Evolutionary conservation across 2,113 vertebrate species (phyloP).

Genomic region (human (Homo sapiens)): DNA sequence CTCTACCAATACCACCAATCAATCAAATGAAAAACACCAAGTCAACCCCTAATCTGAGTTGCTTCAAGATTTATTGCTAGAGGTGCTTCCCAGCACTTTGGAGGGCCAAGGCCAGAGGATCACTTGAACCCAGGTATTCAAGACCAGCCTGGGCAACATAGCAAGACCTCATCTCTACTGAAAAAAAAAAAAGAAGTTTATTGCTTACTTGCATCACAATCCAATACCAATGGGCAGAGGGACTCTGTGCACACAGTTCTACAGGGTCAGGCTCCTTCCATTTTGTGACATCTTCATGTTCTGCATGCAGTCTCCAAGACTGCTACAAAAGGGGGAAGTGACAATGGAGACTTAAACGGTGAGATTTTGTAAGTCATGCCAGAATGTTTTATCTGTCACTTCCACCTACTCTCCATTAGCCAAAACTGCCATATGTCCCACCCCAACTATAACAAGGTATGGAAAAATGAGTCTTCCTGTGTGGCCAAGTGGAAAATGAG

Average conservation of each 20-base stretch:
- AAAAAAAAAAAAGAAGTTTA: no score
- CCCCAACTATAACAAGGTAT: background rate
- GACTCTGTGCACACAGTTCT: background rate
- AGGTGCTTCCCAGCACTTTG: no score
- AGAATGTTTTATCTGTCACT: background rate
- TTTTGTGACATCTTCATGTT: background rate
- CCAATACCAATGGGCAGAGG: background rate
- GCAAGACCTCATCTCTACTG: no score
- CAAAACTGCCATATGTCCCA: background rate
- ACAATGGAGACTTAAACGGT: background rate
- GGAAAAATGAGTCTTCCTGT: background rate
- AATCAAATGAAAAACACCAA: background rate
- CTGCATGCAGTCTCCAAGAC: background rate
- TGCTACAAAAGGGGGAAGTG: background rate
- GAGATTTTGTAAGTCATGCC: background rate
- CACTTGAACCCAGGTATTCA: no score
- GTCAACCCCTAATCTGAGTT: background rate
- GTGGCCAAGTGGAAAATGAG: background rate
- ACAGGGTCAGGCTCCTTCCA: background rate
- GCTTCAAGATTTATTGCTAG: background rate
- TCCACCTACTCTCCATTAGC: background rate
- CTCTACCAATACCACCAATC: background rate
- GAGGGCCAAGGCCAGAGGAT: no score
- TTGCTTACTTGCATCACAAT: background rate
- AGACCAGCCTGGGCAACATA: no score